phyloP scores from a whole-genome alignment of 2,113 vertebrate species.

The Montifringilla adamsi region DNA sequence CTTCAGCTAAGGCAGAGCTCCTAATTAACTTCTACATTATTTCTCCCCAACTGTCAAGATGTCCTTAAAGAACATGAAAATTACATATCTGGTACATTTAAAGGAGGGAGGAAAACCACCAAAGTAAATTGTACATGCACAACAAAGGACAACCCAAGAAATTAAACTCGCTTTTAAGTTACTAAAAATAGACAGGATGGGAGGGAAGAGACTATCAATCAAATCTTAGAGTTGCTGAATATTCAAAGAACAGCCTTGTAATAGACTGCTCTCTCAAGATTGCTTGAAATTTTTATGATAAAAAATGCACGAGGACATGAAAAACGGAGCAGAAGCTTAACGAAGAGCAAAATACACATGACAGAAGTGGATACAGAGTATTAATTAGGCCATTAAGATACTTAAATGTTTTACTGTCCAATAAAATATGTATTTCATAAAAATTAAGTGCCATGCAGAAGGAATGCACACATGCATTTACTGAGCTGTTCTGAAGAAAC shows the following conservation, averaged over 20 bases:
- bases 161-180: neutral
- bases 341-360: conserved; percentile 13
- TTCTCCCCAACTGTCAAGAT: conserved; percentile 15
- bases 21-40: neutral
- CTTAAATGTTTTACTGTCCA: conserved; percentile 47
- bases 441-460: conserved; percentile 32
- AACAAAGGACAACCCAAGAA: conserved; percentile 25
- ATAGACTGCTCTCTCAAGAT: conserved; percentile 30
- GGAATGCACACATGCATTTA: neutral
- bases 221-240: conserved; percentile 33
- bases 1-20: neutral
- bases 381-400: conserved; percentile 58
- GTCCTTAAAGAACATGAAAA: conserved; percentile 22
- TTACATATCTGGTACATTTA: neutral
- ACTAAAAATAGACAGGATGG: conserved; percentile 31
- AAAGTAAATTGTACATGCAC: neutral
- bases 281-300: conserved; percentile 34
- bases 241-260: conserved; percentile 48
- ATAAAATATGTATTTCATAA: conserved; percentile 55
- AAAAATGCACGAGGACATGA: conserved; percentile 2
- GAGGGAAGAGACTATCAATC: conserved; percentile 52
- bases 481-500: neutral
- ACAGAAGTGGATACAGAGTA: conserved; percentile 6
- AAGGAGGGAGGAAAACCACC: conserved; percentile 8
- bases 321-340: neutral